Percentiles rank a stretch among this genome's conserved stretches.
Evolutionary conservation across 2,888 invertebrate species (phyloP).

Genomic region (Eustalomyia histrio): DNA sequence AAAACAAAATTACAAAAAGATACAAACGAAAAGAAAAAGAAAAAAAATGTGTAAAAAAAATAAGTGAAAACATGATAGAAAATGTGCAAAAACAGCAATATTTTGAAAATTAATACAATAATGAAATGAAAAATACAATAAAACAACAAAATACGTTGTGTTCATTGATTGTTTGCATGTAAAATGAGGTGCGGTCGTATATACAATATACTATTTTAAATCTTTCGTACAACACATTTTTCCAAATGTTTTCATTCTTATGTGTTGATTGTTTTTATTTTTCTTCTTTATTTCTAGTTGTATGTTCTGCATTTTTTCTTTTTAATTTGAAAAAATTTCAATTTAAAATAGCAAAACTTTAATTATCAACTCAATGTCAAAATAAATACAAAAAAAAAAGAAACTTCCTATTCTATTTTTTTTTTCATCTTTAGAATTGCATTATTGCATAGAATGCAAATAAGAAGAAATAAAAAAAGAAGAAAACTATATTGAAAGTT

Average conservation of each 20-base stretch:
- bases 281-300: not conserved
- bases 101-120: constrained; percentile 33
- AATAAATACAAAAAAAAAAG: not conserved
- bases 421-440: not conserved
- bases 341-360: constrained; percentile 14
- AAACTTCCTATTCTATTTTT: not conserved
- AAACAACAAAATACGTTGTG: not conserved
- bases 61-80: not conserved
- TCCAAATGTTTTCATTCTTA: not conserved
- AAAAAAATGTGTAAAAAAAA: not conserved
- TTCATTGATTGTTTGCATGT: constrained; percentile 24
- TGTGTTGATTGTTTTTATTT: not conserved
- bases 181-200: constrained; percentile 63
- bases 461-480: not conserved
- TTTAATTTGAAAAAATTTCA: not conserved
- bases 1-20: not conserved
- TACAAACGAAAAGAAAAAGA: not conserved
- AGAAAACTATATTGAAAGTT: not conserved
- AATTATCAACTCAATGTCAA: constrained; percentile 16
- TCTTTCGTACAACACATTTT: too few relatives aligned
- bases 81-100: constrained; percentile 37
- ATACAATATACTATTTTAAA: not conserved
- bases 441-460: not conserved
- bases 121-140: constrained; percentile 65
- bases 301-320: not conserved